Evolutionary conservation across 2,113 vertebrate species (phyloP).

Genomic region (Megaceryle torquata): DNA sequence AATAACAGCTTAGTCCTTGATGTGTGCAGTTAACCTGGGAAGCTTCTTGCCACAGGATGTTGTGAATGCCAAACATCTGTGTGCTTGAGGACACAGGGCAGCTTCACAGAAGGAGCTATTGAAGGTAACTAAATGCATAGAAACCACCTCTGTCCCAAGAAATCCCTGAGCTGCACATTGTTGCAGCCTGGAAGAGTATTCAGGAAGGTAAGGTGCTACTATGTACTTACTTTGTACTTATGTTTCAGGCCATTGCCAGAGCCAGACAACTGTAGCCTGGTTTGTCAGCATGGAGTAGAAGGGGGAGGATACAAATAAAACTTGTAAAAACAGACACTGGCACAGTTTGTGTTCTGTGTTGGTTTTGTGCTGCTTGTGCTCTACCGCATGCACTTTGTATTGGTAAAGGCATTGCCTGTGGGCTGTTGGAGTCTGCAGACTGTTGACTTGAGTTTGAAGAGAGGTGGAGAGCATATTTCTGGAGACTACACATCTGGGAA

Average conservation of each 20-base stretch:
- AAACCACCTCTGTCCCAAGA: neutral
- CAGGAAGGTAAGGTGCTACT: neutral
- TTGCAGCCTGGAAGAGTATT: neutral
- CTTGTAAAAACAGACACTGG: neutral
- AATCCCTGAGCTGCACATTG: neutral
- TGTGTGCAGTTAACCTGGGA: constrained; percentile 22
- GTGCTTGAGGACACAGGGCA: neutral
- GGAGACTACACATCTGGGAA: neutral
- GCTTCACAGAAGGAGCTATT: neutral
- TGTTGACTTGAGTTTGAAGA: neutral
- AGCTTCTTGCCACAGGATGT: neutral
- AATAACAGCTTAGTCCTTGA: neutral
- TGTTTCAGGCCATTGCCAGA: neutral
- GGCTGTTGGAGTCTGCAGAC: neutral
- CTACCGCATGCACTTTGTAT: neutral
- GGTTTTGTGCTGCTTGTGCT: neutral
- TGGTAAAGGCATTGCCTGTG: neutral
- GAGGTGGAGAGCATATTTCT: neutral
- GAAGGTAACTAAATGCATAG: neutral
- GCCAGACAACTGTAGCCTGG: neutral
- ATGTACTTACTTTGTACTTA: neutral
- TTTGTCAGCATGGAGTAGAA: neutral
- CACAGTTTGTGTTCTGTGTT: neutral
- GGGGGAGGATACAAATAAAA: neutral
- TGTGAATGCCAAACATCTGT: neutral